Conservation (phyloP, 2,888 invertebrate species). For the Hypena proboscidalis region DNA sequence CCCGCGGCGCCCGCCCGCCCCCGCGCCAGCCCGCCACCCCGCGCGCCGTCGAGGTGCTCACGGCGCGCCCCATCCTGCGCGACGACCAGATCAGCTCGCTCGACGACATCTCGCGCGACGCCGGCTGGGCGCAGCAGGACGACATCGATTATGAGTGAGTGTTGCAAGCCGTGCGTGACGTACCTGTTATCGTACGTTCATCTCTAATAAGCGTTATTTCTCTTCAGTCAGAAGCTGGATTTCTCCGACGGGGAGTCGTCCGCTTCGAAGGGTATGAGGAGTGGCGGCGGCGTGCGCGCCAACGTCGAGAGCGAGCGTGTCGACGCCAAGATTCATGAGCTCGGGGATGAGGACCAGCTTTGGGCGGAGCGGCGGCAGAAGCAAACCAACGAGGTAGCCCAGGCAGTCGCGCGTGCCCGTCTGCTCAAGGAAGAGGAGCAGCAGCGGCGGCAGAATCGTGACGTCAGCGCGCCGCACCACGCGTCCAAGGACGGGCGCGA, state of each 20-base stretch:
- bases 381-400: constrained; percentile 89
- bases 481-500: constrained; percentile 60
- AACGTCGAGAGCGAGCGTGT: constrained; percentile 69
- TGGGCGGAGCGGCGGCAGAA: constrained; percentile 90
- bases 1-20: constrained; percentile 51
- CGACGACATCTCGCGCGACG: constrained; percentile 95
- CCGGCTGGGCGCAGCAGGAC: constrained; percentile 96
- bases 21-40: constrained; percentile 66
- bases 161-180: neutral
- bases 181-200: neutral
- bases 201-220: constrained; percentile 9
- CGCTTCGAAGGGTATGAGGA: constrained; percentile 62
- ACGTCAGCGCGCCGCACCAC: constrained; percentile 59
- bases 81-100: constrained; percentile 96
- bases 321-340: constrained; percentile 69
- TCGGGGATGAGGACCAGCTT: constrained; percentile 81
- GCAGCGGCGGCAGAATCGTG: constrained; percentile 88
- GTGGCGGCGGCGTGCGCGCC: constrained; percentile 63
- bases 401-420: constrained; percentile 92
- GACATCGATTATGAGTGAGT: constrained; percentile 96
- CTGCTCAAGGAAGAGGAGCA: constrained; percentile 96
- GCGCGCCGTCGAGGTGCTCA: constrained; percentile 87
- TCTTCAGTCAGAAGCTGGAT: constrained; percentile 92
- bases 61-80: constrained; percentile 94
- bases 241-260: constrained; percentile 96